phyloP scores from a whole-genome alignment of 2,888 invertebrate species.

The Branchipolynoe longqiensis region DNA sequence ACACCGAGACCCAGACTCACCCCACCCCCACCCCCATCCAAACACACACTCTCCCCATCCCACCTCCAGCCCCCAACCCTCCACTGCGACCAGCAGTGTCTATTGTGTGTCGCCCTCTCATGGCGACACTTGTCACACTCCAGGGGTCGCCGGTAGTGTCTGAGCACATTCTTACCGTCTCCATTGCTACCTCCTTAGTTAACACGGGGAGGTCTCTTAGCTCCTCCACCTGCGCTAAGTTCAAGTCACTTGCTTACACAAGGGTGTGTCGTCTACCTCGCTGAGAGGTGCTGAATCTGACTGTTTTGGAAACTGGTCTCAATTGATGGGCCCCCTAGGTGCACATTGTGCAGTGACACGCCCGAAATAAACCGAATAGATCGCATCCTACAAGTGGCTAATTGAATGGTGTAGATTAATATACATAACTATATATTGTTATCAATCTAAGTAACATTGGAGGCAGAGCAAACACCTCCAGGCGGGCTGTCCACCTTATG shows the following conservation, averaged over 20 bases:
- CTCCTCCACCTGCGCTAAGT: neutral
- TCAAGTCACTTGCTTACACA: neutral
- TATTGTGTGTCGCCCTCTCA: neutral
- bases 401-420: neutral
- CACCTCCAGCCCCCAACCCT: neutral
- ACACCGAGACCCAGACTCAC: too few relatives aligned
- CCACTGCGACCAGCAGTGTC: neutral
- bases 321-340: neutral
- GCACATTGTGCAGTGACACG: neutral
- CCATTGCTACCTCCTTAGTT: slow-evolving; percentile 17
- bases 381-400: neutral
- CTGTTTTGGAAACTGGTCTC: slow-evolving; percentile 5
- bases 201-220: neutral
- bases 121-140: slow-evolving; percentile 13
- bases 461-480: too few relatives aligned
- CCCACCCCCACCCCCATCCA: neutral
- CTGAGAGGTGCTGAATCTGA: slow-evolving; percentile 15
- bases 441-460: too few relatives aligned
- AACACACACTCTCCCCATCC: neutral
- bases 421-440: too few relatives aligned
- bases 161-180: neutral
- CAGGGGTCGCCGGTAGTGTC: slow-evolving; percentile 6
- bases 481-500: too few relatives aligned
- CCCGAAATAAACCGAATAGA: slow-evolving; percentile 23
- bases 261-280: neutral